Conservation (phyloP, 1,140 invertebrate species). For the Vollenhovia emeryi region DNA sequence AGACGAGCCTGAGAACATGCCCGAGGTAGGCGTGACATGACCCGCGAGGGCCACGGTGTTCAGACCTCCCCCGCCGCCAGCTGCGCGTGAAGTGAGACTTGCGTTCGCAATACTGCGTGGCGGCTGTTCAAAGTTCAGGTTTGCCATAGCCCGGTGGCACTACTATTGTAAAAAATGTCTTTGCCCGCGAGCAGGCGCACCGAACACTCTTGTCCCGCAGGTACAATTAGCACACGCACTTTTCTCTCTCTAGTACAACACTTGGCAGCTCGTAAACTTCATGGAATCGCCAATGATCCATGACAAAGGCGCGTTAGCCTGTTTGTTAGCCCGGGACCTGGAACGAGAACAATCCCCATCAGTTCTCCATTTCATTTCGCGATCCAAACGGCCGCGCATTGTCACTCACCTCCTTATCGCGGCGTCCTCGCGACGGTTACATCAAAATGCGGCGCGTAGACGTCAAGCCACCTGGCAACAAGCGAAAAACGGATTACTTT, state of each 20-base stretch:
- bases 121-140: conserved; percentile 93
- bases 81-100: conserved; percentile 87
- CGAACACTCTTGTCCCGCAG: conserved; percentile 62
- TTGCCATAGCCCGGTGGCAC: conserved; percentile 89
- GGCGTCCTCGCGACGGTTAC: conserved; percentile 37
- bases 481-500: conserved; percentile 30
- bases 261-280: conserved; percentile 46
- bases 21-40: conserved; percentile 90
- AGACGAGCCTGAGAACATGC: conserved; percentile 87
- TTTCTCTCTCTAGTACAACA: conserved; percentile 61
- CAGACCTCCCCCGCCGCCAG: conserved; percentile 85
- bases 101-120: conserved; percentile 91
- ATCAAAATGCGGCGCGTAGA: conserved; percentile 57
- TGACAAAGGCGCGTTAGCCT: conserved; percentile 55
- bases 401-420: conserved; percentile 49
- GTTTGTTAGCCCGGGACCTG: conserved; percentile 29
- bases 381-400: no score
- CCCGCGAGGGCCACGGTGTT: conserved; percentile 88
- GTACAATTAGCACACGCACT: conserved; percentile 66
- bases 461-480: conserved; percentile 48
- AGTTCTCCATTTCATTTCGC: no score
- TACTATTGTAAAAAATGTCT: conserved; percentile 68
- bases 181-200: conserved; percentile 65
- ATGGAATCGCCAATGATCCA: conserved; percentile 66
- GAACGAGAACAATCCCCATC: background rate